phyloP scores from a whole-genome alignment of 2,113 vertebrate species.

The Alouatta palliata region DNA sequence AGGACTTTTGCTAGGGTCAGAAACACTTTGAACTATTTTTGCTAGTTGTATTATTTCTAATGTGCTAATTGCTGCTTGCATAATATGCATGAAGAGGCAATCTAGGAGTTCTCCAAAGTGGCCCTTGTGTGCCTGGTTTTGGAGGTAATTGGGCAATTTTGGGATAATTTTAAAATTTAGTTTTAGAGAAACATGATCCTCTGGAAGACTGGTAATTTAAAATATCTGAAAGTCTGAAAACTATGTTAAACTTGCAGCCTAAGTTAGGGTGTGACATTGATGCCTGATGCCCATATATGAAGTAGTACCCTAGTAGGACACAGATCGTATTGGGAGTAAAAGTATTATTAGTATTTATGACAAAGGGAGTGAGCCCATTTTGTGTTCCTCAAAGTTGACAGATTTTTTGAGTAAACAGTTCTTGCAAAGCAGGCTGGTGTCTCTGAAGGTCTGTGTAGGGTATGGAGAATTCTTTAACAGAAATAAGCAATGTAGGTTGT shows the following conservation, averaged over 20 bases:
- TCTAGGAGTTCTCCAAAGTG: constrained; percentile 10
- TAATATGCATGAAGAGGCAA: neutral
- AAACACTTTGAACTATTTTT: constrained; percentile 24
- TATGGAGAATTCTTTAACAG: neutral
- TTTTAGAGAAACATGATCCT: constrained; percentile 17
- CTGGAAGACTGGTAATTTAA: neutral
- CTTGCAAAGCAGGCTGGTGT: neutral
- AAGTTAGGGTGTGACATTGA: neutral
- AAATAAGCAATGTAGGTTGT: neutral
- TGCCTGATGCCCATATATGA: neutral
- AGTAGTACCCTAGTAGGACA: neutral
- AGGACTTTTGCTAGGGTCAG: neutral
- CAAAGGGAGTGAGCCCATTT: neutral
- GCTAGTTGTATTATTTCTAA: neutral
- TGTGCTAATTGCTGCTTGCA: neutral
- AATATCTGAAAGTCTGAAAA: constrained; percentile 35
- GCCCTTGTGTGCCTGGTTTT: neutral
- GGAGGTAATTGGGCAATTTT: neutral
- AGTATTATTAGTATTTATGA: neutral
- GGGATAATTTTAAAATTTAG: constrained; percentile 3
- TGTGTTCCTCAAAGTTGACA: neutral
- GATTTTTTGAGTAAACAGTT: neutral
- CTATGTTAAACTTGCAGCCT: neutral
- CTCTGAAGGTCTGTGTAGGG: neutral
- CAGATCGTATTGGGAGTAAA: neutral